Evolutionary conservation across 2,888 invertebrate species (phyloP).

Genomic region (Himalopsyche kuldschensis): DNA sequence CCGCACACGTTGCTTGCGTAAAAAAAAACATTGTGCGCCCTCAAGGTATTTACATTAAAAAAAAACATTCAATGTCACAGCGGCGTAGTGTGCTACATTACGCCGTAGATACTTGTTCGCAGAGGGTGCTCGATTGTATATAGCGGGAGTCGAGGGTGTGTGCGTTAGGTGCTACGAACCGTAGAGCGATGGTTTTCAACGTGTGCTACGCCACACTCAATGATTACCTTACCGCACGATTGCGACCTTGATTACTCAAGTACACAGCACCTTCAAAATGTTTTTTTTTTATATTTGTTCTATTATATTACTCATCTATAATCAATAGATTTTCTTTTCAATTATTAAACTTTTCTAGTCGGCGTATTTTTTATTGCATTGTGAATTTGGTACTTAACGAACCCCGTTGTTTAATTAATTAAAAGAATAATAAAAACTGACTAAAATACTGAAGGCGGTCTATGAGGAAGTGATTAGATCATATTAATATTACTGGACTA

Average conservation of each 20-base stretch:
- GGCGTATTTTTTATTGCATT: no score
- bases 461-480: no score
- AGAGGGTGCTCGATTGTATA: background rate
- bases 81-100: background rate
- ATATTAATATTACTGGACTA: no score
- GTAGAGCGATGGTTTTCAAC: background rate
- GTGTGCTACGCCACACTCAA: background rate
- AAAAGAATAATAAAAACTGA: no score
- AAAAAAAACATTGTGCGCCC: background rate
- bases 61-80: background rate
- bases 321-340: no score
- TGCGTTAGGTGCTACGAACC: background rate
- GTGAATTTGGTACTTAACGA: no score
- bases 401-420: no score
- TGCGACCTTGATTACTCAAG: background rate
- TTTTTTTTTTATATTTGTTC: no score
- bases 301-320: no score
- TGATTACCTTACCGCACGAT: background rate
- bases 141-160: background rate
- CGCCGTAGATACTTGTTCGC: background rate
- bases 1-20: background rate
- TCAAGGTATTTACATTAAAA: background rate
- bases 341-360: no score
- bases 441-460: no score
- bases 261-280: background rate